Evolutionary conservation across 2,113 vertebrate genomes (phyloP).

Genomic region (Dolichallabes microphthalmus): DNA sequence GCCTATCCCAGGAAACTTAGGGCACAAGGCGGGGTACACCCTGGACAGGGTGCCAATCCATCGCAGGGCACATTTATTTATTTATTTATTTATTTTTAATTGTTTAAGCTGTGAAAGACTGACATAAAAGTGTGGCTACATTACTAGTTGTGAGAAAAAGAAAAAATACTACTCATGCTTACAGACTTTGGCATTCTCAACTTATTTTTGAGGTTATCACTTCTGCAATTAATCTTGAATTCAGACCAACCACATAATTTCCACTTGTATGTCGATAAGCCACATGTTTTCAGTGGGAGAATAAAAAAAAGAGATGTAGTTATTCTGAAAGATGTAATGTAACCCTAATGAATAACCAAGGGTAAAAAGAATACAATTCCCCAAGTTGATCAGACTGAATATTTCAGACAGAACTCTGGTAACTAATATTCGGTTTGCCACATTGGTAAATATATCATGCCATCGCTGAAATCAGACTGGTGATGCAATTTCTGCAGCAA

Average conservation of each 20-base stretch:
- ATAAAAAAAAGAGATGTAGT: not conserved
- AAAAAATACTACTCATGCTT: not conserved
- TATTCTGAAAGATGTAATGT: not conserved
- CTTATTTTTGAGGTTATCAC: not conserved
- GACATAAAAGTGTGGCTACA: not conserved
- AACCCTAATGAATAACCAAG: not conserved
- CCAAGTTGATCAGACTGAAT: not conserved
- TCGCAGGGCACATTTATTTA: too few relatives aligned
- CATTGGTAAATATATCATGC: too few relatives aligned
- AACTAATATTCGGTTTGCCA: too few relatives aligned
- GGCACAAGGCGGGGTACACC: too few relatives aligned
- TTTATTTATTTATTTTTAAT: not conserved
- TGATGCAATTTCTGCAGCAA: too few relatives aligned
- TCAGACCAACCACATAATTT: not conserved
- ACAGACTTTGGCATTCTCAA: not conserved
- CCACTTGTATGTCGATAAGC: not conserved
- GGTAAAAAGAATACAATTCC: not conserved
- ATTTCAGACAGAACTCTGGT: too few relatives aligned
- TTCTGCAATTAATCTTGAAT: too few relatives aligned
- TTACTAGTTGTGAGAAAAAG: not conserved
- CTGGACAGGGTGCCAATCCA: too few relatives aligned
- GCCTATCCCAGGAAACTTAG: too few relatives aligned
- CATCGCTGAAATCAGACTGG: too few relatives aligned
- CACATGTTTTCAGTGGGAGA: not conserved
- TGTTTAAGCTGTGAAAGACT: not conserved